Evolutionary conservation across 2,113 vertebrate species (phyloP).

Genomic region (Anhinga rufa): DNA sequence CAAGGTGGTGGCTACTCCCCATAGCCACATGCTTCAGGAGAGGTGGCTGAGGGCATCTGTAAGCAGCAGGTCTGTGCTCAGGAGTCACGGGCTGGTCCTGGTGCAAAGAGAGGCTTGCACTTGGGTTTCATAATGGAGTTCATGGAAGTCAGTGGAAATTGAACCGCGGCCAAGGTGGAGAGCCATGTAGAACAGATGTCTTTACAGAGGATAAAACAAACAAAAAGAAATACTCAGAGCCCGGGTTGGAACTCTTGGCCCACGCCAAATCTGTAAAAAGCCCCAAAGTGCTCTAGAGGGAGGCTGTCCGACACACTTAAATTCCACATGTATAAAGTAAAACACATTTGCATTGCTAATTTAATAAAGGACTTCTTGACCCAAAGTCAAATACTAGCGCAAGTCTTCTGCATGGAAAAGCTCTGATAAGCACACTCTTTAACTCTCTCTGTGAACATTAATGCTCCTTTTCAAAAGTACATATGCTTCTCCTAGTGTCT

Average conservation of each 20-base stretch:
- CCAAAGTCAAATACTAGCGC: not conserved
- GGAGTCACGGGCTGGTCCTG: not conserved
- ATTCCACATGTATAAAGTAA: constrained; percentile 44
- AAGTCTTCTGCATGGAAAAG: constrained; percentile 5
- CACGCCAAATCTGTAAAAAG: not conserved
- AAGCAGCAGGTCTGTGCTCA: not conserved
- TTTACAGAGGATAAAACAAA: constrained; percentile 46
- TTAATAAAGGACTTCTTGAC: constrained; percentile 45
- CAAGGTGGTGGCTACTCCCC: not conserved
- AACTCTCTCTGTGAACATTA: not conserved
- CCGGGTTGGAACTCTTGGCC: constrained; percentile 8
- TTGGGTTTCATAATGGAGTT: constrained; percentile 22
- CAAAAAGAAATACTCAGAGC: constrained; percentile 20
- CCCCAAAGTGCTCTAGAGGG: constrained; percentile 21
- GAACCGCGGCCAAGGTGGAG: constrained; percentile 17
- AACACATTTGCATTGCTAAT: constrained; percentile 58
- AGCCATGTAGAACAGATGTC: constrained; percentile 37
- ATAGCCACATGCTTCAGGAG: not conserved
- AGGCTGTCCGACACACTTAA: constrained; percentile 17
- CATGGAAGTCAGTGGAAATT: not conserved
- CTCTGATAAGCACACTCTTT: constrained; percentile 26
- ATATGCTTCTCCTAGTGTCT: constrained; percentile 32
- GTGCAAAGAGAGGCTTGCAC: not conserved
- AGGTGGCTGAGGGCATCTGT: not conserved
- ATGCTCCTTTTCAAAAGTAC: constrained; percentile 22